A percentile compares a stretch with the other conserved stretches of the same genome.
Evolutionary conservation across 2,113 vertebrate genomes (phyloP).

Genomic region (Oreotrochilus melanogaster): DNA sequence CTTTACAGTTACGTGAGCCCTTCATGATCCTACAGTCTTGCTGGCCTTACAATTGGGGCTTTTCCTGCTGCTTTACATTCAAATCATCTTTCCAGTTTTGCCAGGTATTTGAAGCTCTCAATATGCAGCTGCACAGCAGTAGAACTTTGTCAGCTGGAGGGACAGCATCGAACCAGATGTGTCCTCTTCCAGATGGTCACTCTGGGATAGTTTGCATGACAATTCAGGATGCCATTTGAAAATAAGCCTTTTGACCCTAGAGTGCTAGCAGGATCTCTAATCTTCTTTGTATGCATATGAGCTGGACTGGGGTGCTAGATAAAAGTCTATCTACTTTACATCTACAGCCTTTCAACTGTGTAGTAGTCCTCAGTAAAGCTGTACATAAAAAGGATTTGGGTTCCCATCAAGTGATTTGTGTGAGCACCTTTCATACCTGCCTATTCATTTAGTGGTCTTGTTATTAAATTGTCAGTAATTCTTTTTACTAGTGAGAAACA

Average conservation of each 20-base stretch:
- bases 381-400: background rate
- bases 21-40: background rate
- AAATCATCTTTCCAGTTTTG: background rate
- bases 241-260: background rate
- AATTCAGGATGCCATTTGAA: background rate
- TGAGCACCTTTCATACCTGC: background rate
- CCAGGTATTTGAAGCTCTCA: background rate
- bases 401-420: background rate
- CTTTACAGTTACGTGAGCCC: background rate
- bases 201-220: background rate
- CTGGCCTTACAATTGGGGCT: background rate
- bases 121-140: background rate
- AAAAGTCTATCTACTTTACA: background rate
- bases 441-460: background rate
- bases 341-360: background rate
- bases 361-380: background rate
- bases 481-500: background rate
- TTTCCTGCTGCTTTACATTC: background rate
- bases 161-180: background rate
- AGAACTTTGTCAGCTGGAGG: background rate
- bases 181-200: background rate
- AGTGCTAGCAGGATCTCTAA: background rate
- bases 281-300: background rate
- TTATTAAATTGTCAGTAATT: background rate
- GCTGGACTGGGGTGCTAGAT: background rate